These are phyloP conservation scores for Mionectes olivaceus DNA, from an alignment of 2,797 vertebrate genomes.

Conservation along the genomic window DNA sequence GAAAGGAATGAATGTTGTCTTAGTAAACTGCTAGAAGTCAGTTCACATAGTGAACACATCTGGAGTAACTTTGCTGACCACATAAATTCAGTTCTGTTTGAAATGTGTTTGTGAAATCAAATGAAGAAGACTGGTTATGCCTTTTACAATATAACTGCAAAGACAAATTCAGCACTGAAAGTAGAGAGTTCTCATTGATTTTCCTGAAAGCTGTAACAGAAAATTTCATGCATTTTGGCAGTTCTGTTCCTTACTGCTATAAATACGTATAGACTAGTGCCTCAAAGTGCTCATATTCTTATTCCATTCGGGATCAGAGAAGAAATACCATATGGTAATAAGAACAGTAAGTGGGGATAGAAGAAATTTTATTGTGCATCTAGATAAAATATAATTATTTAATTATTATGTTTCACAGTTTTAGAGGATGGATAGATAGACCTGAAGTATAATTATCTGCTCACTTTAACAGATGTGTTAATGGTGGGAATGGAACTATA, in stretches of 20 bases:
- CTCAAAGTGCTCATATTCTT: background rate
- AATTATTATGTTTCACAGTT: background rate
- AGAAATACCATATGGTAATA: constrained; percentile 10
- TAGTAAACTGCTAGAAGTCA: background rate
- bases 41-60: background rate
- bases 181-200: background rate
- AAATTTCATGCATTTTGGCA: constrained; percentile 36
- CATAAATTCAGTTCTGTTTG: background rate
- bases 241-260: constrained; percentile 1
- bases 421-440: background rate
- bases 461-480: background rate
- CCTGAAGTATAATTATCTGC: background rate
- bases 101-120: constrained; percentile 16
- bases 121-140: background rate
- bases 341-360: background rate
- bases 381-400: constrained; percentile 41
- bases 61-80: background rate
- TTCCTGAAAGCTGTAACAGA: background rate
- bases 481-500: background rate
- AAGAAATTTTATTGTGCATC: background rate
- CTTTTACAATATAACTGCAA: background rate
- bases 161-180: constrained; percentile 16
- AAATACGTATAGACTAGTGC: constrained; percentile 6
- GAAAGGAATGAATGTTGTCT: background rate
- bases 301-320: background rate